Conservation (phyloP, 1,140 invertebrate species). For the Manduca sexta region DNA sequence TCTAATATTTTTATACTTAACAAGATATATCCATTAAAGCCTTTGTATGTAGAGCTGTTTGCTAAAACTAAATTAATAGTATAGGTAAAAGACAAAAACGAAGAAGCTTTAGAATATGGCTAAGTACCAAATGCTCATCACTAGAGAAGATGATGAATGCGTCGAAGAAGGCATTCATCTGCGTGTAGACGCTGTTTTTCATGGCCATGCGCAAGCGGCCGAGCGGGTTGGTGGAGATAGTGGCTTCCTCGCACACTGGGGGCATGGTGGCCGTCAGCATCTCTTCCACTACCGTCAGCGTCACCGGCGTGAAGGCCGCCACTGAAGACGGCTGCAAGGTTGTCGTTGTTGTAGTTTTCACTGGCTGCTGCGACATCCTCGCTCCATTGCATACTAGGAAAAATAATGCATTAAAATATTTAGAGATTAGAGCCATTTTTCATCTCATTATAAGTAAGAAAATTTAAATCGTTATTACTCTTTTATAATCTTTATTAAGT, state of each 20-base stretch:
- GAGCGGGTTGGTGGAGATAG: slow-evolving; percentile 47
- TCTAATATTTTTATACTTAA: too few species aligned
- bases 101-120: too few species aligned
- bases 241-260: slow-evolving; percentile 36
- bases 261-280: slow-evolving; percentile 23
- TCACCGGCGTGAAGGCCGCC: slow-evolving; percentile 9
- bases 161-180: slow-evolving; percentile 76
- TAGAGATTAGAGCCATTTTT: too few species aligned
- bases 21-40: too few species aligned
- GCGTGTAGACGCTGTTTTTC: slow-evolving; percentile 75
- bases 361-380: slow-evolving; percentile 11
- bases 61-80: too few species aligned
- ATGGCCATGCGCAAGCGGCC: slow-evolving; percentile 79
- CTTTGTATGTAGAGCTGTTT: too few species aligned
- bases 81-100: too few species aligned
- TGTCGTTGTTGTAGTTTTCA: slow-evolving; percentile 17
- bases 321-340: slow-evolving; percentile 5
- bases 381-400: slow-evolving; percentile 35
- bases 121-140: slow-evolving; percentile 88
- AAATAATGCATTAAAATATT: background rate
- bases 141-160: slow-evolving; percentile 85
- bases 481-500: too few species aligned
- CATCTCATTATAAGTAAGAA: too few species aligned
- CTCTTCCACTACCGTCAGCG: slow-evolving; percentile 26
- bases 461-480: too few species aligned